Conservation (phyloP, 2,797 vertebrate genomes). For the Linurgus olivaceus region DNA sequence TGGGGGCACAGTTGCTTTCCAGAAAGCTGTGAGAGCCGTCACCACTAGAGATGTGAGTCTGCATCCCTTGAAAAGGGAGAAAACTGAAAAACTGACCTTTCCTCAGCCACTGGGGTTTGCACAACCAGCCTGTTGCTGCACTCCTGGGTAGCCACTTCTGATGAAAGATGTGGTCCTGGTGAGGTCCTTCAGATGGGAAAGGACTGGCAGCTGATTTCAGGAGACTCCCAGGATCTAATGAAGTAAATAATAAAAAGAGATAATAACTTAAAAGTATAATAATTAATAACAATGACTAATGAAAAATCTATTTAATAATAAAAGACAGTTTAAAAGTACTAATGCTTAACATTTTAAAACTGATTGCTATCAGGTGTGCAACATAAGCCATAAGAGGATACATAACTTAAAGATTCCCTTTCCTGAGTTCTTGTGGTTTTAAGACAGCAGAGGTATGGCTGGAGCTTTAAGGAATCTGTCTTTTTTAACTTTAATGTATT, state of each 20-base stretch:
- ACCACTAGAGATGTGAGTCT: not conserved
- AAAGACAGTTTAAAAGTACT: not conserved
- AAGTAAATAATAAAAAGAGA: not conserved
- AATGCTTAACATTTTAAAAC: not conserved
- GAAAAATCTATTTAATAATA: not conserved
- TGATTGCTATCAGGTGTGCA: not conserved
- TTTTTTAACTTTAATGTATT: not conserved
- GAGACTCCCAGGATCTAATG: not conserved
- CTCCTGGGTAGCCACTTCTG: not conserved
- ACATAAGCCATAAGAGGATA: not conserved
- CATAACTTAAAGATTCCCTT: not conserved
- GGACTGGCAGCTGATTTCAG: not conserved
- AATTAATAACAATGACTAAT: too few species aligned
- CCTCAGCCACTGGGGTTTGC: not conserved
- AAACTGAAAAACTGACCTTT: not conserved
- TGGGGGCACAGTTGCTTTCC: not conserved
- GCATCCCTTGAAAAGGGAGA: not conserved
- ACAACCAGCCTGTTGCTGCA: not conserved
- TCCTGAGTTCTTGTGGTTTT: not conserved
- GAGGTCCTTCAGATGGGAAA: not conserved
- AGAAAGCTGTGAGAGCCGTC: not conserved
- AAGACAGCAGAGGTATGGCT: not conserved
- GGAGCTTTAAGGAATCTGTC: not conserved
- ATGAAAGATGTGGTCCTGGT: rapidly evolving
- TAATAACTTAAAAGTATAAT: not conserved